Evolutionary conservation across 2,113 vertebrate species (phyloP).

Genomic region (Xiphophorus maculatus): DNA sequence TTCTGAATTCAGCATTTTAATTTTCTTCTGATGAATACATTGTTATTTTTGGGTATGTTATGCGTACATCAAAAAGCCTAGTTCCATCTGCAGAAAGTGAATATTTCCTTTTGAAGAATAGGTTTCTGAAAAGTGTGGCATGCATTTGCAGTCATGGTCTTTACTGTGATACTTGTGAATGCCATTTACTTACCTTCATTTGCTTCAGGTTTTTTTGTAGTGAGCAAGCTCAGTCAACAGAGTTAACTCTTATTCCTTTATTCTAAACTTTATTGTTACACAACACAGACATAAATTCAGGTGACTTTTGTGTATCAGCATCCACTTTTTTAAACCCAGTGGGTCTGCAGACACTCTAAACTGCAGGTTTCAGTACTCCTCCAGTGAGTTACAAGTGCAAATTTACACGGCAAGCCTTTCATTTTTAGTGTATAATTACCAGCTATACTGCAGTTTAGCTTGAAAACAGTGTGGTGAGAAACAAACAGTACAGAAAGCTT

Average conservation of each 20-base stretch:
- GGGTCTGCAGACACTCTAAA: not conserved
- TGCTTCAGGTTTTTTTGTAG: no score
- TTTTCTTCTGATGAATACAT: not conserved
- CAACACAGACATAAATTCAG: conserved; percentile 2
- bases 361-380: not conserved
- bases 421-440: conserved; percentile 61
- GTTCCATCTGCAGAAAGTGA: not conserved
- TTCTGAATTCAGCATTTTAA: not conserved
- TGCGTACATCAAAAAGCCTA: no score
- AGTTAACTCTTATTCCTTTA: not conserved
- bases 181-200: not conserved
- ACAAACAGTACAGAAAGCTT: conserved; percentile 39
- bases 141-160: not conserved
- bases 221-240: not conserved
- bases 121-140: not conserved
- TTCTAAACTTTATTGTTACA: conserved; percentile 2
- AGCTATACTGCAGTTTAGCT: conserved; percentile 57
- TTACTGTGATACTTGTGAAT: not conserved
- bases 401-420: conserved; percentile 30
- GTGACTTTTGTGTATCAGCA: conserved; percentile 16
- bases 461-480: conserved; percentile 37
- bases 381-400: conserved; percentile 22
- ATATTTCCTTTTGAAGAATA: not conserved
- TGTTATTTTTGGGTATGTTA: not conserved
- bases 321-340: conserved; percentile 27